Percentiles rank a stretch among this genome's conserved stretches.
phyloP scores from a whole-genome alignment of 2,888 invertebrate genomes.

The Acleris emargana region DNA sequence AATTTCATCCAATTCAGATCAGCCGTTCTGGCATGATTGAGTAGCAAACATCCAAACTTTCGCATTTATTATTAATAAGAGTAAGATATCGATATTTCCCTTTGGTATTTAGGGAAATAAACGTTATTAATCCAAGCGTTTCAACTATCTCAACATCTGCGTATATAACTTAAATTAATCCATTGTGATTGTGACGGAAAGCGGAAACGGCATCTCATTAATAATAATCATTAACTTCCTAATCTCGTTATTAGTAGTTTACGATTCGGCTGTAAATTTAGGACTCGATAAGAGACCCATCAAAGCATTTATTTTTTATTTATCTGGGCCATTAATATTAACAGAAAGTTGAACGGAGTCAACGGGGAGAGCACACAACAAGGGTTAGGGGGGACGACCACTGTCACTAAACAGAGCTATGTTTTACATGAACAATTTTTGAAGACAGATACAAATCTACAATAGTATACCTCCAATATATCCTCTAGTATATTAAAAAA shows the following conservation, averaged over 20 bases:
- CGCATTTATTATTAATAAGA: too few species aligned
- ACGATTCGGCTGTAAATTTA: constrained; percentile 30
- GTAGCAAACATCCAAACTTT: too few species aligned
- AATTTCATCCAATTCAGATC: too few species aligned
- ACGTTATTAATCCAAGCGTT: neutral
- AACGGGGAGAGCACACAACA: constrained; percentile 48
- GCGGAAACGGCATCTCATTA: constrained; percentile 27
- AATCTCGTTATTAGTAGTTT: constrained; percentile 34
- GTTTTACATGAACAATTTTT: too few species aligned
- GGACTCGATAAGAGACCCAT: constrained; percentile 35
- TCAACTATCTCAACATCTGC: neutral
- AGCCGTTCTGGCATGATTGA: too few species aligned
- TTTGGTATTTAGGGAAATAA: too few species aligned
- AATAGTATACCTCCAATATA: too few species aligned
- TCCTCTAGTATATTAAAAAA: too few species aligned
- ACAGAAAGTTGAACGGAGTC: constrained; percentile 41
- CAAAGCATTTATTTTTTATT: constrained; percentile 37
- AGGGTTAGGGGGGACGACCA: constrained; percentile 2
- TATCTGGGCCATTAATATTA: constrained; percentile 47
- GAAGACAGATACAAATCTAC: too few species aligned
- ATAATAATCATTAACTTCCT: constrained; percentile 28
- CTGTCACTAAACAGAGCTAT: neutral
- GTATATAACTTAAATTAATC: constrained; percentile 1
- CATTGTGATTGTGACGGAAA: constrained; percentile 14
- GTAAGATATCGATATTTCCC: too few species aligned